phyloP scores from a whole-genome alignment of 2,888 invertebrate species.

The Ormyrus pomaceus region DNA sequence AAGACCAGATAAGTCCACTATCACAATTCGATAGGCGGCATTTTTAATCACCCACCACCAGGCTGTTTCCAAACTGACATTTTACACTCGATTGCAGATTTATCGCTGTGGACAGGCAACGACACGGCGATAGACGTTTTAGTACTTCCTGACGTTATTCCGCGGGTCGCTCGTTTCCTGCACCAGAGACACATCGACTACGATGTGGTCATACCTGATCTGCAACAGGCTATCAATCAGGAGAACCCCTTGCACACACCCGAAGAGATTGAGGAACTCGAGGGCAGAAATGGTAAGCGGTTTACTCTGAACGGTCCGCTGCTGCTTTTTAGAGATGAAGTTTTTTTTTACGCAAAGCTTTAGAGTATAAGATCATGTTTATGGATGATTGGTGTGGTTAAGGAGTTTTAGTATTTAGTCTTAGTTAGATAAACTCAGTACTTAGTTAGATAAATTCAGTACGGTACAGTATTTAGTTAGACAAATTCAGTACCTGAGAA shows the following conservation, averaged over 20 bases:
- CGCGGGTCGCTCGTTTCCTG: conserved; percentile 81
- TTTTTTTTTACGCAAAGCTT: conserved; percentile 4
- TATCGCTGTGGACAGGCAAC: conserved; percentile 83
- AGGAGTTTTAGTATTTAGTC: too few relatives aligned
- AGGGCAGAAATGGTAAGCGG: conserved; percentile 79
- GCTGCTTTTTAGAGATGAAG: background rate
- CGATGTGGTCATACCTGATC: conserved; percentile 85
- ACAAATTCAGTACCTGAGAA: too few relatives aligned
- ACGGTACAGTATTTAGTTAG: too few relatives aligned
- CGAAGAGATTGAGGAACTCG: conserved; percentile 81
- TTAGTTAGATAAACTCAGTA: too few relatives aligned
- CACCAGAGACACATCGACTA: conserved; percentile 81
- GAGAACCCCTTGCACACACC: conserved; percentile 82
- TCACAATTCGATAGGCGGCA: background rate
- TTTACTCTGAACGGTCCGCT: background rate
- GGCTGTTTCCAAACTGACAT: background rate
- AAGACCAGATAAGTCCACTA: too few relatives aligned
- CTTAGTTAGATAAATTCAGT: too few relatives aligned
- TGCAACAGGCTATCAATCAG: conserved; percentile 86
- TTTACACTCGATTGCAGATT: conserved; percentile 74
- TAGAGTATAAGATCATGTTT: background rate
- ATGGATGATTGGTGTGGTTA: too few relatives aligned
- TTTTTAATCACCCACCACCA: background rate
- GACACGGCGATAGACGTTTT: conserved; percentile 82
- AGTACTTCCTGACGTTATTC: conserved; percentile 81